phyloP scores from a whole-genome alignment of 2,888 invertebrate genomes.

The Melangyna quadrimaculata region DNA sequence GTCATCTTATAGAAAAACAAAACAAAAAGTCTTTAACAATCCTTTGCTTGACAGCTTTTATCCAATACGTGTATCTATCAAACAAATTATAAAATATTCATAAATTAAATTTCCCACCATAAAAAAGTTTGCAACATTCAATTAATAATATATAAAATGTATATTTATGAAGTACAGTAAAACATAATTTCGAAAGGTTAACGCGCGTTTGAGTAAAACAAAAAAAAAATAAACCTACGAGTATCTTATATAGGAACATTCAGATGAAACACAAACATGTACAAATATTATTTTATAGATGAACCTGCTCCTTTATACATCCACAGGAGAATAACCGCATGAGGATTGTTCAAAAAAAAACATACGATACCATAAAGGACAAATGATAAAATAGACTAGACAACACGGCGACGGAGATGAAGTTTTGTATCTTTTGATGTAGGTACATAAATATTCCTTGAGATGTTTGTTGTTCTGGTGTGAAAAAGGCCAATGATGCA shows the following conservation, averaged over 20 bases:
- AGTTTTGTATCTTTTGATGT: conserved; percentile 27
- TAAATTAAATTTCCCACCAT: too few species aligned
- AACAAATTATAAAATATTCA: background rate
- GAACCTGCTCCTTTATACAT: conserved; percentile 32
- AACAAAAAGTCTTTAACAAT: background rate
- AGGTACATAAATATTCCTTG: conserved; percentile 35
- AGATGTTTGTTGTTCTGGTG: conserved; percentile 32
- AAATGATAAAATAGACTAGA: conserved; percentile 58
- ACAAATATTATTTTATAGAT: conserved; percentile 31
- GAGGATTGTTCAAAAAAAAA: conserved; percentile 8
- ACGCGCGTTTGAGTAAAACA: conserved; percentile 41
- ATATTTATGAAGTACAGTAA: conserved; percentile 32
- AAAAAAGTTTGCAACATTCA: background rate
- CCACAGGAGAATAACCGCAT: conserved; percentile 44
- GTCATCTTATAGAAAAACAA: background rate
- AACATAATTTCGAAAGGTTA: conserved; percentile 43
- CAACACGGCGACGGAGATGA: conserved; percentile 50
- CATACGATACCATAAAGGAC: conserved; percentile 39
- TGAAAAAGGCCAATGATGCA: conserved; percentile 46
- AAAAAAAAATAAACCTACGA: background rate
- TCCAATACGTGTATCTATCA: background rate
- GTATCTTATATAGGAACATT: conserved; percentile 44
- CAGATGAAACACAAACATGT: conserved; percentile 64
- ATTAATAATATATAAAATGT: conserved; percentile 1
- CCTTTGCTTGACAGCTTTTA: background rate